Conservation (phyloP, 2,797 vertebrate genomes). For the Chiroxiphia lanceolata region DNA sequence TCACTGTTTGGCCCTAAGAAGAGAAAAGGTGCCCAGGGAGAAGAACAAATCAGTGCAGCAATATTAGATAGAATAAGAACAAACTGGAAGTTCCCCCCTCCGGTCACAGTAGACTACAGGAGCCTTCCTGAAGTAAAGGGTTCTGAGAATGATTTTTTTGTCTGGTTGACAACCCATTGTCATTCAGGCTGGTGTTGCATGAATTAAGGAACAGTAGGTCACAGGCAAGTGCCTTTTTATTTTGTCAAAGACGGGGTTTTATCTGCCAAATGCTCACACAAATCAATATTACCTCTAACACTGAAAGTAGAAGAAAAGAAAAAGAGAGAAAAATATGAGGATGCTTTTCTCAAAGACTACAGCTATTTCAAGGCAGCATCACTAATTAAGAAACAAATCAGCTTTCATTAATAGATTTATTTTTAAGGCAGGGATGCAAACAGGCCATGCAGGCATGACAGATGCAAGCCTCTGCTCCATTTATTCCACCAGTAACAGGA, state of each 20-base stretch:
- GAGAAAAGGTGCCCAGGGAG: neutral
- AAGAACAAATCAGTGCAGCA: neutral
- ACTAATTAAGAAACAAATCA: constrained; percentile 24
- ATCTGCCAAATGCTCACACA: neutral
- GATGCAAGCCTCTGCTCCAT: neutral
- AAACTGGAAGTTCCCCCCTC: neutral
- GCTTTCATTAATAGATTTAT: constrained; percentile 3
- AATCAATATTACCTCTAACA: neutral
- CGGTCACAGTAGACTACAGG: neutral
- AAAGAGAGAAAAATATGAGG: neutral
- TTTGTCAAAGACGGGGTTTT: neutral
- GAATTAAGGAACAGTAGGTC: neutral
- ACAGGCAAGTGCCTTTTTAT: neutral
- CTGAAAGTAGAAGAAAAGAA: neutral
- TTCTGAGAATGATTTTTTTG: neutral
- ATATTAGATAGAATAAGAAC: neutral
- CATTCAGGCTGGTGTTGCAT: neutral
- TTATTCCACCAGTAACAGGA: neutral
- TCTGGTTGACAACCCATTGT: neutral
- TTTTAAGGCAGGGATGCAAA: neutral
- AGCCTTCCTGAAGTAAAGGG: neutral
- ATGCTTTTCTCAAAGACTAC: neutral
- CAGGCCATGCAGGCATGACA: neutral
- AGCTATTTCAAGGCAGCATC: neutral
- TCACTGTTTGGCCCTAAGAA: neutral